These are phyloP conservation scores for Bothrops jararaca DNA, from an alignment of 2,113 vertebrate species.

Conservation along the genomic window DNA sequence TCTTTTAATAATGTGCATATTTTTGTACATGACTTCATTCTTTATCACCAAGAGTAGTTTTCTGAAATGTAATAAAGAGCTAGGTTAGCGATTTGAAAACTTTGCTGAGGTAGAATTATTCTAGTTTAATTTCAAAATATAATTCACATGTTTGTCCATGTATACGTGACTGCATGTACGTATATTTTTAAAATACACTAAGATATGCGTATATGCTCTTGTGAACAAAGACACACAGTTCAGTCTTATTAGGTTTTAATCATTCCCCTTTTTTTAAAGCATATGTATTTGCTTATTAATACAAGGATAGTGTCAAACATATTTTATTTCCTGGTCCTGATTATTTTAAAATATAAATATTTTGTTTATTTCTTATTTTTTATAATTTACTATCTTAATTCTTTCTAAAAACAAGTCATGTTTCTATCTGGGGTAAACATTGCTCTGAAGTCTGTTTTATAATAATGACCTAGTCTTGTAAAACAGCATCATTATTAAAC, in stretches of 20 bases:
- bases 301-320: not conserved
- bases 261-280: not conserved
- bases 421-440: not conserved
- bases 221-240: not conserved
- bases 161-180: not conserved
- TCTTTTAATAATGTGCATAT: not conserved
- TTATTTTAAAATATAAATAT: not conserved
- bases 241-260: not conserved
- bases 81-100: not conserved
- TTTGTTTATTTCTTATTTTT: not conserved
- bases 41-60: not conserved
- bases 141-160: not conserved
- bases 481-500: not conserved
- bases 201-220: not conserved
- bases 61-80: not conserved
- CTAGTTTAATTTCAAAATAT: not conserved
- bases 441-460: not conserved
- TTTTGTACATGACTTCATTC: not conserved
- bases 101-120: not conserved
- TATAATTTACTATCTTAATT: not conserved
- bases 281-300: not conserved
- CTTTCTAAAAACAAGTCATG: not conserved
- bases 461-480: not conserved
- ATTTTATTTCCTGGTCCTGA: not conserved
- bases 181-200: not conserved